Conservation (phyloP, 2,797 vertebrate genomes). For the Tenualosa thibaudeaui region DNA sequence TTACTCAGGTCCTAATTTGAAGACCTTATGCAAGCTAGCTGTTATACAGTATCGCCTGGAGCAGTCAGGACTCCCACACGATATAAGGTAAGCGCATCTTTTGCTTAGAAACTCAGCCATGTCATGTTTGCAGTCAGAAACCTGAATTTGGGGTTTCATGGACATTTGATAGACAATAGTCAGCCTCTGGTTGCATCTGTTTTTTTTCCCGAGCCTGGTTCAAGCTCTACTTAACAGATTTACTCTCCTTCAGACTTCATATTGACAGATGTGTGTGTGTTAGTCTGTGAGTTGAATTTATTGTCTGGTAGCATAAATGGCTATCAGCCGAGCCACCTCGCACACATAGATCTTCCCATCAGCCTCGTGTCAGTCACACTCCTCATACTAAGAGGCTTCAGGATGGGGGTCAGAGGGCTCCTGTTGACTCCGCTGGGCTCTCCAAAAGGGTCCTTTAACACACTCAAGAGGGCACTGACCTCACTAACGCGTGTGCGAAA, state of each 20-base stretch:
- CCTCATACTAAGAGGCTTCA: constrained; percentile 54
- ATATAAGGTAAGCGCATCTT: constrained; percentile 84
- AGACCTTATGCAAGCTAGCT: constrained; percentile 98
- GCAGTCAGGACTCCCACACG: constrained; percentile 95
- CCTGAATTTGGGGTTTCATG: background rate
- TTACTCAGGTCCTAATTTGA: constrained; percentile 89
- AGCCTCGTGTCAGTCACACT: background rate
- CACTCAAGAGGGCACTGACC: constrained; percentile 53
- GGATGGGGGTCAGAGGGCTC: constrained; percentile 63
- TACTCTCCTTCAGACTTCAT: background rate
- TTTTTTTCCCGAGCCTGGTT: background rate
- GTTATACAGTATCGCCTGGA: constrained; percentile 97
- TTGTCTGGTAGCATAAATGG: background rate
- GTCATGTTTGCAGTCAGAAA: background rate
- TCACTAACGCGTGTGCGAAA: constrained; percentile 45
- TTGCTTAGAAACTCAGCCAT: background rate
- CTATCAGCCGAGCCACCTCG: background rate
- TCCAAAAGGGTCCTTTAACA: constrained; percentile 60
- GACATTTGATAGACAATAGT: background rate
- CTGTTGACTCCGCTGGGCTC: constrained; percentile 63
- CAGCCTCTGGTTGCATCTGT: background rate
- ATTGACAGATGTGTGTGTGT: background rate
- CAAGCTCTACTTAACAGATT: background rate
- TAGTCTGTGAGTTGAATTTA: background rate
- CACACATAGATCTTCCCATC: background rate